Evolutionary conservation across 1,140 invertebrate species (phyloP).

Genomic region (Riptortus pedestris): DNA sequence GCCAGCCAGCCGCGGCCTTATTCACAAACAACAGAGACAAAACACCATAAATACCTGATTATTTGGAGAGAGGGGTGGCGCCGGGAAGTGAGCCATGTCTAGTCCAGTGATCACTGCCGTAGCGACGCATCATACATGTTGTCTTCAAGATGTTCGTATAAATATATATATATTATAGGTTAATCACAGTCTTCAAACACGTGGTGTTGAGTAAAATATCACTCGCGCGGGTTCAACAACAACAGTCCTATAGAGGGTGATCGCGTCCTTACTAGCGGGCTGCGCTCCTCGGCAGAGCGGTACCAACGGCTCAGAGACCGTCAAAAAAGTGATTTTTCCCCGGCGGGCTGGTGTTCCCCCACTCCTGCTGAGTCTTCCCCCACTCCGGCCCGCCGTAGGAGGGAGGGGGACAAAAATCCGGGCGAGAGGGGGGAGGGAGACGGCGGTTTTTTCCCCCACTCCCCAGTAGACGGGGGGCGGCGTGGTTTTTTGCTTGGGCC

Average conservation of each 20-base stretch:
- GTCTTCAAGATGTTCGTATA: constrained; percentile 2
- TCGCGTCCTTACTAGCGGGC: neutral
- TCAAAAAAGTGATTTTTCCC: constrained; percentile 22
- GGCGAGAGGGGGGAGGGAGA: neutral
- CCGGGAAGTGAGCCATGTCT: constrained; percentile 21
- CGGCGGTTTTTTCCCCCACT: constrained; percentile 13
- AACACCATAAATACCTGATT: constrained; percentile 4
- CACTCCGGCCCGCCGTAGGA: neutral
- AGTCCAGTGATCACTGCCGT: constrained; percentile 10
- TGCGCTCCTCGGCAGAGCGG: neutral
- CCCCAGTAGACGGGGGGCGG: neutral
- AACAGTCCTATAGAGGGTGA: too few species aligned
- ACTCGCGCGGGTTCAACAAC: neutral
- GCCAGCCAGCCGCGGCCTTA: neutral
- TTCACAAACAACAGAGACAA: neutral
- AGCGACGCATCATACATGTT: constrained; percentile 22
- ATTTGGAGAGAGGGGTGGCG: constrained; percentile 11
- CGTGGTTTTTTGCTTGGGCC: neutral
- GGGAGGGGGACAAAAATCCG: constrained; percentile 4
- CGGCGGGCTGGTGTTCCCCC: neutral
- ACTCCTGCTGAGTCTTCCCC: constrained; percentile 4
- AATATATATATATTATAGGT: too few species aligned
- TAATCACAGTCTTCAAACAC: too few species aligned
- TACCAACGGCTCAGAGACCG: constrained; percentile 12
- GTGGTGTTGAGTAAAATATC: neutral